Evolutionary conservation across 2,113 vertebrate species (phyloP).

Genomic region (Lonchura striata): DNA sequence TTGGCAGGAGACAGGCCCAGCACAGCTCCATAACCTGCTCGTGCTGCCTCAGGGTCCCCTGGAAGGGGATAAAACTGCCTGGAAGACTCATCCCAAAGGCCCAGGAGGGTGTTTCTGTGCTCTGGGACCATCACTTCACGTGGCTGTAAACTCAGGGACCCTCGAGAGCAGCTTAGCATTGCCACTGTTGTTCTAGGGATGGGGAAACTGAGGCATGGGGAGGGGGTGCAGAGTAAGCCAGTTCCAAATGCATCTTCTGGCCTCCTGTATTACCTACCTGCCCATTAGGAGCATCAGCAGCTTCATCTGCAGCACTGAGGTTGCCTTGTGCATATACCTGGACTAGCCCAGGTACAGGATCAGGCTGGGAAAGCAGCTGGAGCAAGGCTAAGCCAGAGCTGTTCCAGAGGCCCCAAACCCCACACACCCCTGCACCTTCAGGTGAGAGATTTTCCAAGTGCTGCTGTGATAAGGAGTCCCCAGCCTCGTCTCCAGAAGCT

Average conservation of each 20-base stretch:
- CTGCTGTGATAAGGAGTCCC: background rate
- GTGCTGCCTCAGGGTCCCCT: background rate
- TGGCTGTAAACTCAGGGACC: accelerated
- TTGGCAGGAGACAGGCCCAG: background rate
- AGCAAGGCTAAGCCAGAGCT: background rate
- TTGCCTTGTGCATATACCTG: accelerated
- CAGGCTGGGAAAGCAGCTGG: background rate
- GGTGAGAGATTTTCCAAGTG: no score
- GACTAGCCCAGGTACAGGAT: background rate
- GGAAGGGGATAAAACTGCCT: background rate
- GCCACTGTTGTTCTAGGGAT: background rate
- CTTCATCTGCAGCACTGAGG: background rate
- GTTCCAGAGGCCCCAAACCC: accelerated
- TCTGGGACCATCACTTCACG: background rate
- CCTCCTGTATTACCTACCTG: background rate
- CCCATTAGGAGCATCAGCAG: background rate
- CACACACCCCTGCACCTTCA: background rate
- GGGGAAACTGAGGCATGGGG: background rate
- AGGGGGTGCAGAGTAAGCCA: accelerated
- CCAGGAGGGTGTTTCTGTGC: background rate
- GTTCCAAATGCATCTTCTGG: no score
- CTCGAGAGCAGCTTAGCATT: background rate
- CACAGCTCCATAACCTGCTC: accelerated
- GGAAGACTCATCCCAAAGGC: background rate
- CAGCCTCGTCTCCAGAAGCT: background rate